Evolutionary conservation across 2,888 invertebrate species (phyloP), one percentile per base, ranked within the genome.

Genomic region (Temnothorax rugatulus): DNA sequence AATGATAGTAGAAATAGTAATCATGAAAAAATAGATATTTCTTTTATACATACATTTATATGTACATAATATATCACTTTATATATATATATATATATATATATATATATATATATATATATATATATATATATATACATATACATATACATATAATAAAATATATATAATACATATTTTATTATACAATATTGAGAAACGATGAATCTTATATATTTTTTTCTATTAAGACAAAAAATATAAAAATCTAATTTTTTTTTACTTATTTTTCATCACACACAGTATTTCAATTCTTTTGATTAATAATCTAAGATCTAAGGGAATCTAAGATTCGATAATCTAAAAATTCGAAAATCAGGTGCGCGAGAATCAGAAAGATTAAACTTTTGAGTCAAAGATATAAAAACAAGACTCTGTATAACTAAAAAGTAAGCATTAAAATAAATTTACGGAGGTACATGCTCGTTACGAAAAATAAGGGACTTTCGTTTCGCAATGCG

Each of bases 381-480:
- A 5, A 61, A 5, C 29, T 50, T 64, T 64, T 50, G 34, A 21
- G 8, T n/a, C 15, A 18, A 66, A 13, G 11, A 8, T 76, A 11
- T 18, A 64, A 63, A 34, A 8, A 25, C 41, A 77, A 13, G 52
- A n/a, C 18, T 57, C 15, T 34, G 71, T 71, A 21, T 38, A 54
- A 29, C 15, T 29, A 15, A 52, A 77, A 71, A 11, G 5, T 47
- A 4, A 57, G n/a, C 59, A 47, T 79, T 38, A 73, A 59, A 81
- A 71, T 47, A 79, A 79, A 71, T 71, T 79, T 34, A 57, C 57
- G 57, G n/a, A 21, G 38, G 18, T 57, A 18, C 34, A 13, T 34
- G 57, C 29, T 71, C 18, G 44, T 57, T 73, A 81, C 74, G 74
- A 73, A 47, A 81, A 81, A 81, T 38, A 69, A 68, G 77, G 13